These are phyloP conservation scores for Phoeniculus purpureus DNA, from an alignment of 2,797 vertebrate species.

Conservation along the genomic window DNA sequence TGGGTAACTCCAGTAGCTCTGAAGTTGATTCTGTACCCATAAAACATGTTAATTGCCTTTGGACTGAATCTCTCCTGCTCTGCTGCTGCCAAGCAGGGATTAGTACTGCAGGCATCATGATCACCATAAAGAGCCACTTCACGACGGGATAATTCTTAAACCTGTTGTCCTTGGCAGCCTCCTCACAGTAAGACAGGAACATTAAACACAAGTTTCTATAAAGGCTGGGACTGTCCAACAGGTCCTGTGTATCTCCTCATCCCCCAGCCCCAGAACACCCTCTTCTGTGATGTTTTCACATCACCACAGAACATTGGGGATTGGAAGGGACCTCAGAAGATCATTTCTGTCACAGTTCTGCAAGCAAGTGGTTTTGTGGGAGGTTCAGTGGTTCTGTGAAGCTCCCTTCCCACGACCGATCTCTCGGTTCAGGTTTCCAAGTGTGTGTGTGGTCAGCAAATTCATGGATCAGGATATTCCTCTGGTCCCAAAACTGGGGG, in stretches of 20 bases:
- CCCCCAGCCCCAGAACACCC: background rate
- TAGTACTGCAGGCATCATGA: background rate
- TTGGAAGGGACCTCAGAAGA: no score
- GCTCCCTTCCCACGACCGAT: background rate
- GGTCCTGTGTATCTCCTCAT: background rate
- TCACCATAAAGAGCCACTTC: slow-evolving; percentile 6
- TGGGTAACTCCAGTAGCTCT: background rate
- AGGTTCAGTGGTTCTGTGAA: background rate
- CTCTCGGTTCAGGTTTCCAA: background rate
- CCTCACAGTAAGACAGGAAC: background rate
- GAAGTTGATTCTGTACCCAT: background rate
- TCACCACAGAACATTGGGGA: no score
- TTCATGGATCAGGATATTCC: background rate
- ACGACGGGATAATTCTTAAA: background rate
- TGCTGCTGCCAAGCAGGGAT: slow-evolving; percentile 9
- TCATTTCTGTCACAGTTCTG: background rate
- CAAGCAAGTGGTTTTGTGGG: background rate
- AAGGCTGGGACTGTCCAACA: background rate
- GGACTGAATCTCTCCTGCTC: background rate
- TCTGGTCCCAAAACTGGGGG: background rate
- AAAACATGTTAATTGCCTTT: slow-evolving; percentile 18
- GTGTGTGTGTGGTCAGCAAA: background rate
- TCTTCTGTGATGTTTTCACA: background rate
- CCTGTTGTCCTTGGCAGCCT: background rate
- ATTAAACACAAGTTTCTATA: background rate